Conservation (phyloP, 2,888 invertebrate species). For the Onchidella celtica region DNA sequence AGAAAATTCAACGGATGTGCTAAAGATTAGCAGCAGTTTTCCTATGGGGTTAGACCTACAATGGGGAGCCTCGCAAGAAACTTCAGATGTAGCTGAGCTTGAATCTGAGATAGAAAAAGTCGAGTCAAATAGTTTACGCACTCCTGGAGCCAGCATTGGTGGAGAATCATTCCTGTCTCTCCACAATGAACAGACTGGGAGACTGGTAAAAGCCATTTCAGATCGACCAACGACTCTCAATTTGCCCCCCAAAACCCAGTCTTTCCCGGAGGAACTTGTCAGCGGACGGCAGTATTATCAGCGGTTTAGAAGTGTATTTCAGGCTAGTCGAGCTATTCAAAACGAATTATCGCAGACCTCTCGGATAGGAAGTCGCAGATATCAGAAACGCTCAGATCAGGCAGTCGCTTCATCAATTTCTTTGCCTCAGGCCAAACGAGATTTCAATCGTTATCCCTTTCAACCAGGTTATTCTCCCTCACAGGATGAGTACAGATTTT, state of each 20-base stretch:
- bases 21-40: slow-evolving; percentile 15
- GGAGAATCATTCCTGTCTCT: neutral
- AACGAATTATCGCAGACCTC: neutral
- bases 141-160: neutral
- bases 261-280: slow-evolving; percentile 27
- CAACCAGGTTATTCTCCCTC: slow-evolving; percentile 10
- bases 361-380: neutral
- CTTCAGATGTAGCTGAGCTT: neutral
- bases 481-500: neutral
- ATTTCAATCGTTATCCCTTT: slow-evolving; percentile 19
- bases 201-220: neutral
- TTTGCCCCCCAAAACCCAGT: slow-evolving; percentile 11
- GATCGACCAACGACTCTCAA: neutral
- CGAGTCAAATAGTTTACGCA: neutral
- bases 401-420: neutral
- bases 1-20: neutral
- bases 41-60: slow-evolving; percentile 28
- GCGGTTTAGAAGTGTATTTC: neutral
- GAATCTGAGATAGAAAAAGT: neutral
- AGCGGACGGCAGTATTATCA: slow-evolving; percentile 4
- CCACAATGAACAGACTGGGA: neutral
- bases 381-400: slow-evolving; percentile 1
- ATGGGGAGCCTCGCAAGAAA: neutral
- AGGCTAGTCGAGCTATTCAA: neutral
- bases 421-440: slow-evolving; percentile 14